These are phyloP conservation scores for Cottus gobio DNA, from an alignment of 2,113 vertebrate genomes.

Conservation along the genomic window DNA sequence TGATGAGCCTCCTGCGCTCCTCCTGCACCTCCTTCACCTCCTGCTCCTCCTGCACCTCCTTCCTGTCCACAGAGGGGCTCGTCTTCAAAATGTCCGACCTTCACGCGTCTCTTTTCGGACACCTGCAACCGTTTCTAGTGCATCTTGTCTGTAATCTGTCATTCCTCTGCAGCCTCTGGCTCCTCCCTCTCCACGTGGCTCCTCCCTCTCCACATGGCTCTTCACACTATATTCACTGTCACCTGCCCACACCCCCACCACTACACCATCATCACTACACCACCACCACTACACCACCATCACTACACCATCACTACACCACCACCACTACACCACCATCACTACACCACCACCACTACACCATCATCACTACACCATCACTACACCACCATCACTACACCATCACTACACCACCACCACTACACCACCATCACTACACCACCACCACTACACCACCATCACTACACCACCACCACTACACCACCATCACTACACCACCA, in stretches of 20 bases:
- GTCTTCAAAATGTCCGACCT: constrained; percentile 65
- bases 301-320: neutral
- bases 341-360: no score
- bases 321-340: constrained; percentile 6
- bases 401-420: constrained; percentile 1
- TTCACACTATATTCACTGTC: constrained; percentile 43
- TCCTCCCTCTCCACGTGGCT: constrained; percentile 52
- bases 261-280: neutral
- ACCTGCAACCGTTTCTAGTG: neutral
- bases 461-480: neutral
- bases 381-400: constrained; percentile 4
- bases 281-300: constrained; percentile 9
- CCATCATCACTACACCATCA: no score
- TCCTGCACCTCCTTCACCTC: neutral
- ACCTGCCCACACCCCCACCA: constrained; percentile 29
- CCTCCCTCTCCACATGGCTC: constrained; percentile 57
- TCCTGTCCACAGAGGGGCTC: neutral
- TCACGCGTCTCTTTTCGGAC: constrained; percentile 10
- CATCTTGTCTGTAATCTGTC: neutral
- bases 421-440: constrained; percentile 4
- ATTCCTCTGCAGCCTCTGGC: neutral
- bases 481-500: constrained; percentile 1
- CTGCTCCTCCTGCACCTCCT: no score
- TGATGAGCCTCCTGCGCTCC: neutral
- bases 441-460: neutral